phyloP scores from a whole-genome alignment of 2,113 vertebrate species.

The Hyperoodon ampullatus region DNA sequence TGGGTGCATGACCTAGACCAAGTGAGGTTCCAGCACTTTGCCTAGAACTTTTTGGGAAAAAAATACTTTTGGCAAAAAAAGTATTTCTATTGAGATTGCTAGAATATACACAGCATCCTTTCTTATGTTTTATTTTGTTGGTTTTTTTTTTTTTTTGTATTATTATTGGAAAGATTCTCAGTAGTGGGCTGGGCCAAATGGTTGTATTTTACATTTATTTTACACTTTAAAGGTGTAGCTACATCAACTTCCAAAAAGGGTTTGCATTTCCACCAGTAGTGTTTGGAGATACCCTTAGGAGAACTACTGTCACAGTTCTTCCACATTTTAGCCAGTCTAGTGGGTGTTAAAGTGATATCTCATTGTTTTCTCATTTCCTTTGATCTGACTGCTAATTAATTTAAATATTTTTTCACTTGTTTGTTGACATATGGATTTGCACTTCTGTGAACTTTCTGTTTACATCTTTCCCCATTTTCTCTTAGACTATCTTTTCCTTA shows the following conservation, averaged over 20 bases:
- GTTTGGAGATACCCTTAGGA: background rate
- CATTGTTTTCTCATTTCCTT: background rate
- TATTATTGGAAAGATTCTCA: background rate
- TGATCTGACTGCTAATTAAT: background rate
- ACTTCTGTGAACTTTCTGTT: background rate
- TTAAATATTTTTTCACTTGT: slow-evolving; percentile 1
- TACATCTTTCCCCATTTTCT: background rate
- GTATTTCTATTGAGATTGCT: background rate
- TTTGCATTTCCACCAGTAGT: background rate
- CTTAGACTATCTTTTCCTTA: background rate
- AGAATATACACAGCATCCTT: background rate
- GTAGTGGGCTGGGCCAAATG: background rate
- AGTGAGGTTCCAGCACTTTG: background rate
- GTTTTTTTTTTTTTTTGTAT: background rate
- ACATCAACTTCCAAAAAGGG: background rate
- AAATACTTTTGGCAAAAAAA: background rate
- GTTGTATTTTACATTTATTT: background rate
- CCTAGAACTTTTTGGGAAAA: background rate
- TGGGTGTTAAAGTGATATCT: no score
- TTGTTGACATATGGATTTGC: background rate
- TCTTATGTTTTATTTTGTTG: background rate
- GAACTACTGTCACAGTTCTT: background rate
- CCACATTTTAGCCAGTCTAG: background rate
- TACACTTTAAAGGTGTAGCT: background rate
- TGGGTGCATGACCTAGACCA: background rate